Evolutionary conservation across 2,797 vertebrate species (phyloP), one percentile per base, ranked within the genome.

Genomic region (Crenuchus spilurus): DNA sequence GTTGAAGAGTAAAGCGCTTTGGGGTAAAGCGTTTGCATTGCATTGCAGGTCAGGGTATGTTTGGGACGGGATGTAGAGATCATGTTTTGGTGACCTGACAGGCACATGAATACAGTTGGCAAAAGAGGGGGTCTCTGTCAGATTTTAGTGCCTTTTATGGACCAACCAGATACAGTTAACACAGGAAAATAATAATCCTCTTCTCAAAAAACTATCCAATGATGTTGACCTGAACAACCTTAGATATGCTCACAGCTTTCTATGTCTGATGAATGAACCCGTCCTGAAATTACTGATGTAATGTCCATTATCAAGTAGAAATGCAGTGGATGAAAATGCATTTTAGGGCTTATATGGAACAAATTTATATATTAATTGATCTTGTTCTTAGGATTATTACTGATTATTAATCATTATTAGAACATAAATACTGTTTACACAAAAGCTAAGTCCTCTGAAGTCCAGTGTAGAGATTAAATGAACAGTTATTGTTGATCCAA

Each of bases 11-110:
- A n/a, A n/a, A n/a, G n/a, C n/a, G n/a, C n/a, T n/a, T n/a, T n/a
- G 1, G 49, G 64, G 79, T 72, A 69, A 90, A 91, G 24, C 5
- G 16, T 57, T 57, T 33, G 54, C n/a, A 57, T n/a, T 55, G 52
- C 1, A 55, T n/a, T 31, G 28, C 51, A 52, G 26, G 26, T n/a
- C 9, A 30, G 14, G 6, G 52, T 16, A 28, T 30, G 28, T 26
- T 30, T 55, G 52, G 52, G 52, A 55, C 2, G 52, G 28, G 26
- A 51, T 26, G 33, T 39, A 20, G 2, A 28, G 2, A 42, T 42
- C 37, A 41, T 6, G 60, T 9, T 62, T 16, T 62, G 39, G 37
- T 42, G 31, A 58, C 31, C 37, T 30, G 28, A 55, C 14, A 30
- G 26, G 8, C 52, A 30, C 10, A 42, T 42, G 2, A 62, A 6